Conservation (phyloP, 2,888 invertebrate species). For the Cylindroiulus punctatus region DNA sequence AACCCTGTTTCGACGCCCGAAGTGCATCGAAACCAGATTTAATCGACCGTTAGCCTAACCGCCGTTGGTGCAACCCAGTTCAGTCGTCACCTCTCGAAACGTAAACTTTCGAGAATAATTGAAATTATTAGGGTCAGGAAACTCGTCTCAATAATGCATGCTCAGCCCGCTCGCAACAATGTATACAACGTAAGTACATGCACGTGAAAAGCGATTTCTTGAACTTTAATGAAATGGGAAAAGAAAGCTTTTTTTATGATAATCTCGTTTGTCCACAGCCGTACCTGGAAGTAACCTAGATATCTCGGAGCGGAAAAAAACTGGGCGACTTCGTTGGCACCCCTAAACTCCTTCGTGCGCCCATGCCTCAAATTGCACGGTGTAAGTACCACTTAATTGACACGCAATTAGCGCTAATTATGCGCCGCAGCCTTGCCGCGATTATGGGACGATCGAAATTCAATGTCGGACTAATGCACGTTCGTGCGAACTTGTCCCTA, state of each 20-base stretch:
- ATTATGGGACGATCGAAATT: not conserved
- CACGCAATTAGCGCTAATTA: not conserved
- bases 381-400: not conserved
- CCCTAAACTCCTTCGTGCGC: not conserved
- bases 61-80: not conserved
- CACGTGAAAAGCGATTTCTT: not conserved
- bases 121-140: slow-evolving; percentile 37
- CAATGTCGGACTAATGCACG: not conserved
- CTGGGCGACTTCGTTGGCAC: not conserved
- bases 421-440: not conserved
- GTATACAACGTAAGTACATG: not conserved
- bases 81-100: not conserved
- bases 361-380: not conserved
- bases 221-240: slow-evolving; percentile 1
- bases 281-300: slow-evolving; percentile 13
- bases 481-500: slow-evolving; percentile 1
- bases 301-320: not conserved
- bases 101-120: not conserved
- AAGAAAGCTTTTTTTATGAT: not conserved
- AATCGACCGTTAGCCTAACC: no score
- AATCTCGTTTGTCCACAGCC: no score
- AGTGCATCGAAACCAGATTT: no score
- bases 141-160: not conserved
- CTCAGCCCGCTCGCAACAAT: not conserved
- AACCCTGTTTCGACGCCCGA: not conserved